Base-by-base conservation (phyloP, 2,797 vertebrate genomes). In the Neosilurus mollespiculum region DNA sequence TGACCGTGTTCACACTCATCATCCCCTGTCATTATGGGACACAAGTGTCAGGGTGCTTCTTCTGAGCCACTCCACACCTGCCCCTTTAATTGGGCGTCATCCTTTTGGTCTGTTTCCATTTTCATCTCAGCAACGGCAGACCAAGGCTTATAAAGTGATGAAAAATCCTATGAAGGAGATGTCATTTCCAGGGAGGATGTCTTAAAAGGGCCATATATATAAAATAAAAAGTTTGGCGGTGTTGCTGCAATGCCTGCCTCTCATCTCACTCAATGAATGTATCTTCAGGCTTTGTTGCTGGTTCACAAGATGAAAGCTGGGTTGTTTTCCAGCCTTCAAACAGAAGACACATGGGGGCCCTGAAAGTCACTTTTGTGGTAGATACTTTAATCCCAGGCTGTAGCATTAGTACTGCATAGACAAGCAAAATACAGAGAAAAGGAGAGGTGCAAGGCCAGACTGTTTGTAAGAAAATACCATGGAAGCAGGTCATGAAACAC, bases 291-390 rank as follows among this genome's bases (percentile, higher is more conserved):
- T 92, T 93, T 92, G 88, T 93, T 89, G 89, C 90, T 90, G 89
- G 83, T 89, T 87, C 92, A 90, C 81, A 81, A 93, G 92, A 95
- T 94, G 91, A 95, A 95, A 95, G 91, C 79, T 90, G 88, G 88
- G 90, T 92, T 94, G 92, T 93, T 94, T 94, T 91, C 89, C 91
- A 91, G 91, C 91, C 93, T 94, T 95, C 92, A 94, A 93, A 93
- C 37, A 62, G 61, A 80, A 26, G 90, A 93, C 88, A 88, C 87
- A 91, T 88, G 90, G 87, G 90, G 81, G 89, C 90, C 89, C 90
- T 92, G 89, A 92, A 92, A 93, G 93, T 93, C 91, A 90, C 91
- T 87, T 91, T 88, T 78, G 78, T 83, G 84, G 58, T 86, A 71
- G 88, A 82, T 86, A 86, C 89, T 92, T 93, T 90, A 86, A 90